phyloP scores from a whole-genome alignment of 1,140 invertebrate genomes.

The Wiebesia pumilae region DNA sequence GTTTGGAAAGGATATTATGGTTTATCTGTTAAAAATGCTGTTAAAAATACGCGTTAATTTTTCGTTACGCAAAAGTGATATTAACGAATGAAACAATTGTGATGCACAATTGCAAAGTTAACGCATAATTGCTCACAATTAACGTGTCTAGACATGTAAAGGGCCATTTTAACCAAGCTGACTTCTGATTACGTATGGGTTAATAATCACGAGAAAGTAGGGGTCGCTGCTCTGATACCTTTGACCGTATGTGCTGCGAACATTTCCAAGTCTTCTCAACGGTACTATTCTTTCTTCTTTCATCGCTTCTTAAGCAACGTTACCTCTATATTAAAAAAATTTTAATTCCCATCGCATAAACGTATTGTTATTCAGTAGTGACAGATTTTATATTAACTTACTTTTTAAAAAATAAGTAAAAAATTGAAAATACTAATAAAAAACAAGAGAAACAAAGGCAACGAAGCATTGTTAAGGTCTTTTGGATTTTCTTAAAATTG shows the following conservation, averaged over 20 bases:
- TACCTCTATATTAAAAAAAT: constrained; percentile 9
- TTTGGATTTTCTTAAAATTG: too few species aligned
- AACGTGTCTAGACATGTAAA: constrained; percentile 1
- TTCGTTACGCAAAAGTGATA: background rate
- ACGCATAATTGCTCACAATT: background rate
- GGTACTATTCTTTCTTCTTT: background rate
- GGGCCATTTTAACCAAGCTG: constrained; percentile 11
- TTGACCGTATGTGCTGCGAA: constrained; percentile 7
- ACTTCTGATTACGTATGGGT: constrained; percentile 31
- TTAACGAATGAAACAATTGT: background rate
- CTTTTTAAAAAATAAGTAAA: too few species aligned
- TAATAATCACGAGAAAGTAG: constrained; percentile 20
- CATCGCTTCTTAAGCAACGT: background rate
- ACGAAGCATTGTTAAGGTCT: too few species aligned
- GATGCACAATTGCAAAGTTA: background rate
- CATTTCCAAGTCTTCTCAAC: background rate
- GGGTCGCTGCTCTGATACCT: constrained; percentile 4
- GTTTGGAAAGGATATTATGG: too few species aligned
- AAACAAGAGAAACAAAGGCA: too few species aligned
- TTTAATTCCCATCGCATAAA: background rate
- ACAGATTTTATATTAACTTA: too few species aligned
- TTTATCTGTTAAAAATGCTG: too few species aligned
- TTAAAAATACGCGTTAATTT: background rate
- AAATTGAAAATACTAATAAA: too few species aligned
- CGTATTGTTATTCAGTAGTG: too few species aligned